phyloP scores from a whole-genome alignment of 2,797 vertebrate genomes.

The Crenichthys baileyi region DNA sequence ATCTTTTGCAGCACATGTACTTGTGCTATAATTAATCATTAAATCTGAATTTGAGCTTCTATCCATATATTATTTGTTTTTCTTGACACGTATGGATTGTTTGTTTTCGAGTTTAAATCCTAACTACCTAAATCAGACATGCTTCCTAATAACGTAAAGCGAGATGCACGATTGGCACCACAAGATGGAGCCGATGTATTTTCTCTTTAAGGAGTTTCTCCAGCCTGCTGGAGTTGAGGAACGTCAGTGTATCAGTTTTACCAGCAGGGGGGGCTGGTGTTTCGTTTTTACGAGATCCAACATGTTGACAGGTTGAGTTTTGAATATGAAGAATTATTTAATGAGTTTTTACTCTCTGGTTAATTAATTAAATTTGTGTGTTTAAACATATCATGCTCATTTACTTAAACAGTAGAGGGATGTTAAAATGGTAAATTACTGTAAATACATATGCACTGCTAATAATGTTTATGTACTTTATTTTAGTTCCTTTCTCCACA shows the following conservation, averaged over 20 bases:
- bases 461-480: too few species aligned
- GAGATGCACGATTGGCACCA: constrained; percentile 22
- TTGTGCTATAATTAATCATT: neutral
- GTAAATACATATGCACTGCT: too few species aligned
- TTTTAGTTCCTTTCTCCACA: too few species aligned
- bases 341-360: constrained; percentile 1
- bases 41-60: neutral
- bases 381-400: neutral
- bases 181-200: constrained; percentile 54
- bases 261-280: constrained; percentile 67
- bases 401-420: neutral
- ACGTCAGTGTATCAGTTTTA: neutral
- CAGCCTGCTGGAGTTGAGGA: neutral
- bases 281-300: neutral
- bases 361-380: neutral
- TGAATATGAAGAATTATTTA: constrained; percentile 19
- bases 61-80: neutral
- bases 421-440: too few species aligned
- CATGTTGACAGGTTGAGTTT: neutral
- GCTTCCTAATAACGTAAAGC: neutral
- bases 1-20: neutral
- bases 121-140: neutral
- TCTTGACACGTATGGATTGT: neutral
- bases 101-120: neutral
- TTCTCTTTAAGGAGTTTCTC: neutral